A percentile compares a stretch with the other conserved stretches of the same genome.
Evolutionary conservation across 2,797 vertebrate species (phyloP).

Genomic region (Amphiprion clarkii): DNA sequence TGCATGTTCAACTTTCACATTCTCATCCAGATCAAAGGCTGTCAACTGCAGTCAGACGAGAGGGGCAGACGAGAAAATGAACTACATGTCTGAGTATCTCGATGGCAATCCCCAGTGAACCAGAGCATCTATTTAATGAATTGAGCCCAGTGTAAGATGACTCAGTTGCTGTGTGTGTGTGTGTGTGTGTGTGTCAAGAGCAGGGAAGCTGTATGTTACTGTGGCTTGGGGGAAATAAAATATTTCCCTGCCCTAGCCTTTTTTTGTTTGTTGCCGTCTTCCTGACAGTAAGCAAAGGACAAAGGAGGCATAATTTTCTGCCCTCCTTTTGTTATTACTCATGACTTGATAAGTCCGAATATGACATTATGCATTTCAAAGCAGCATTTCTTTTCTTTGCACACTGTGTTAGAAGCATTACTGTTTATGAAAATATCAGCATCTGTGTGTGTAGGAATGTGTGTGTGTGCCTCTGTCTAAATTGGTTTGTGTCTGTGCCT

Average conservation of each 20-base stretch:
- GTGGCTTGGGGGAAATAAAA: slow-evolving; percentile 10
- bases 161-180: slow-evolving; percentile 29
- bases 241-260: slow-evolving; percentile 7
- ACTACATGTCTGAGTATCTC: slow-evolving; percentile 58
- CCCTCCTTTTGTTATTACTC: slow-evolving; percentile 60
- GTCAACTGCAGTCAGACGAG: slow-evolving; percentile 62
- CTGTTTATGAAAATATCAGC: slow-evolving; percentile 32
- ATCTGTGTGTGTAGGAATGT: slow-evolving; percentile 23
- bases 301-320: slow-evolving; percentile 62
- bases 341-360: slow-evolving; percentile 55
- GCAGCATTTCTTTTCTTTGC: slow-evolving; percentile 41
- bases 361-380: slow-evolving; percentile 73
- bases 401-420: slow-evolving; percentile 30
- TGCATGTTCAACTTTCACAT: slow-evolving; percentile 47
- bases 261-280: slow-evolving; percentile 41
- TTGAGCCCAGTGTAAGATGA: slow-evolving; percentile 47
- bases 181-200: slow-evolving; percentile 12
- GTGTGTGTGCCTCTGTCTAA: slow-evolving; percentile 12
- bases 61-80: slow-evolving; percentile 53
- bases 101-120: slow-evolving; percentile 55
- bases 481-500: slow-evolving; percentile 19
- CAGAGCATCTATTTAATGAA: slow-evolving; percentile 63
- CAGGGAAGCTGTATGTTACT: slow-evolving; percentile 9
- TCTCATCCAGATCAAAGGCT: slow-evolving; percentile 67
- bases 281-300: slow-evolving; percentile 58